Percentiles rank a stretch among this genome's conserved stretches.
Evolutionary conservation across 2,113 vertebrate genomes (phyloP).

Genomic region (Semnornis frantzii): DNA sequence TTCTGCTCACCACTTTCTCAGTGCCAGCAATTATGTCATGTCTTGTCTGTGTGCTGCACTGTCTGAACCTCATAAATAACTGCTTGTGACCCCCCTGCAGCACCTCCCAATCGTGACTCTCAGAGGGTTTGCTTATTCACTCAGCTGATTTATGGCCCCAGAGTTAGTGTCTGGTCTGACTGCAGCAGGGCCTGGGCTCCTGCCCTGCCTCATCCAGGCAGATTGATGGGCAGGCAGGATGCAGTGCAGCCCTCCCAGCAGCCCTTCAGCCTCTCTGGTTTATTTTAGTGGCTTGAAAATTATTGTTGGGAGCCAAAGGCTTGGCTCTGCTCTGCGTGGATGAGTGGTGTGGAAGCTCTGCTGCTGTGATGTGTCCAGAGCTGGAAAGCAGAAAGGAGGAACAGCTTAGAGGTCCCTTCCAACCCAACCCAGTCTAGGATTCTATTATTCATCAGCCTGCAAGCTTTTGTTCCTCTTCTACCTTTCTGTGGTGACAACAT

Average conservation of each 20-base stretch:
- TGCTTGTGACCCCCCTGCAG: background rate
- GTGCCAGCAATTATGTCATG: conserved; percentile 37
- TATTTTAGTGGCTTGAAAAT: background rate
- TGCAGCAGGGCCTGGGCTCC: background rate
- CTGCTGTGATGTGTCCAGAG: background rate
- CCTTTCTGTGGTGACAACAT: too few relatives aligned
- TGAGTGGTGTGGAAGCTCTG: background rate
- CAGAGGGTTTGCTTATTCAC: conserved; percentile 27
- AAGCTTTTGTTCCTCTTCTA: too few relatives aligned
- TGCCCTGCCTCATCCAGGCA: background rate
- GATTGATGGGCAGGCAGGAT: background rate
- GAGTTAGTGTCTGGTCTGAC: background rate
- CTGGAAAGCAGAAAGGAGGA: background rate
- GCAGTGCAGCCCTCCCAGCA: background rate
- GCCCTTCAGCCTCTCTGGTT: background rate
- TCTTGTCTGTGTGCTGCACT: background rate
- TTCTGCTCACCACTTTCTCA: background rate
- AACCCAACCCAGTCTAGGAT: too few relatives aligned
- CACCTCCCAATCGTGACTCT: conserved; percentile 11
- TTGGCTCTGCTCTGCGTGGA: background rate
- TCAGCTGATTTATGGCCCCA: conserved; percentile 22
- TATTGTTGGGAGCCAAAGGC: background rate
- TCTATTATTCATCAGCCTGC: too few relatives aligned
- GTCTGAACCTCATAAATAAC: conserved; percentile 27
- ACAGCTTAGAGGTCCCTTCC: too few relatives aligned